phyloP scores from a whole-genome alignment of 2,888 invertebrate species.

The Lithosia quadra region DNA sequence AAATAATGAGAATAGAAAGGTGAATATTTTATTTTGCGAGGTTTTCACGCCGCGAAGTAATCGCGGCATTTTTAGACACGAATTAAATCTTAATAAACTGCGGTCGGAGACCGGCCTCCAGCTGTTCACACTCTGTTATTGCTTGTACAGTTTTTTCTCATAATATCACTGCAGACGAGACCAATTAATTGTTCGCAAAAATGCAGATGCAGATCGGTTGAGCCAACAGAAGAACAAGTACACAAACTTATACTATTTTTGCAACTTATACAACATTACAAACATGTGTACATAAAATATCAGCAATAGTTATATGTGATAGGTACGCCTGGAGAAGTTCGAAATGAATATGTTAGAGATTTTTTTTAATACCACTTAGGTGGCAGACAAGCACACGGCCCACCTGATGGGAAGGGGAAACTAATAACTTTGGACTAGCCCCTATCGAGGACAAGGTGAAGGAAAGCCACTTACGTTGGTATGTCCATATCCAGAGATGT shows the following conservation, averaged over 20 bases:
- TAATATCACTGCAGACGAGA: neutral
- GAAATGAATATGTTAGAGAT: no score
- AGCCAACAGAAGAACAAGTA: neutral
- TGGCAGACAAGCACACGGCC: no score
- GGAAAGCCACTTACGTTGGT: no score
- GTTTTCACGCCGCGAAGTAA: neutral
- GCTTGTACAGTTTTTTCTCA: neutral
- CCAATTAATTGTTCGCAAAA: neutral
- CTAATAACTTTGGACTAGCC: no score
- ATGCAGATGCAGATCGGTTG: neutral
- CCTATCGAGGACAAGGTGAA: no score
- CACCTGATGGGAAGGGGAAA: no score
- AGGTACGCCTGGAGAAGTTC: no score
- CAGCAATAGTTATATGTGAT: no score
- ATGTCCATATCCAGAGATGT: no score
- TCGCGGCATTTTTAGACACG: slow-evolving; percentile 4
- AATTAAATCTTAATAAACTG: slow-evolving; percentile 7
- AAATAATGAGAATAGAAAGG: neutral
- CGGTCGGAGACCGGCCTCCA: neutral
- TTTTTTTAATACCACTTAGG: no score
- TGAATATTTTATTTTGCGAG: neutral
- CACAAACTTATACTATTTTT: neutral
- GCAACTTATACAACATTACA: neutral
- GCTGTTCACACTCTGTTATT: neutral
- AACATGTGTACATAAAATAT: neutral